Base-by-base conservation (phyloP, 2,888 invertebrate genomes). In the Lysandra bellargus region DNA sequence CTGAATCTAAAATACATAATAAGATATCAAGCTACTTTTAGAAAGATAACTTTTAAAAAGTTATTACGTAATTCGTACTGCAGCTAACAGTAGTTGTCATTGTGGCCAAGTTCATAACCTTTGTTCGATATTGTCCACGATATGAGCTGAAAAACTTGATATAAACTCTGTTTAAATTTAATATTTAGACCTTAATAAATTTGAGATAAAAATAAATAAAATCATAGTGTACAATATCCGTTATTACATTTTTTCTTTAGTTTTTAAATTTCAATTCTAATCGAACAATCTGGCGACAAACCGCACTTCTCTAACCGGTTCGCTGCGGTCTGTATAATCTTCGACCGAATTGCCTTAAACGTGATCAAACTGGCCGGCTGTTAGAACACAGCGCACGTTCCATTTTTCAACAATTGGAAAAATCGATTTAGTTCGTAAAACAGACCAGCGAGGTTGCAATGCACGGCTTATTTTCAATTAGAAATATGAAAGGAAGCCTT, bases 371-470 rank as follows among this genome's bases (percentile, higher is more conserved):
- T 75, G 75, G 53, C 23, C 75, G 53, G n/a, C 23, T 53, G 75
- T 74, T 44, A 30, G 75, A 49, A 75, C 75, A 75, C 75, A 75
- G 75, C n/a, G 23, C 75, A 53, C 75, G 75, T 75, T 14, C 74
- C 74, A 74, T 74, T 74, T 49, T 75, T 49, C 75, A 75, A 75
- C 53, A 75, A 75, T 49, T 17, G 53, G 75, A 49, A 75, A 75
- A 75, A 75, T 49, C 30, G 49, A 53, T 53, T 75, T 53, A 12
- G 12, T 53, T 14, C 49, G 23, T 53, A 14, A 75, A 75, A 49
- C 33, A 69, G 69, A 69, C 69, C 33, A 33, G 5, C 33, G 33
- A 14, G 69, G 33, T 69, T 14, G 69, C 33, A 69, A 69, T 33
- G 69, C 69, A 69, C 69, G 69, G 33, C 14, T 69, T 69, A 69